These are phyloP conservation scores for Pheosia gnoma DNA, from an alignment of 2,888 invertebrate species.

Conservation along the genomic window DNA sequence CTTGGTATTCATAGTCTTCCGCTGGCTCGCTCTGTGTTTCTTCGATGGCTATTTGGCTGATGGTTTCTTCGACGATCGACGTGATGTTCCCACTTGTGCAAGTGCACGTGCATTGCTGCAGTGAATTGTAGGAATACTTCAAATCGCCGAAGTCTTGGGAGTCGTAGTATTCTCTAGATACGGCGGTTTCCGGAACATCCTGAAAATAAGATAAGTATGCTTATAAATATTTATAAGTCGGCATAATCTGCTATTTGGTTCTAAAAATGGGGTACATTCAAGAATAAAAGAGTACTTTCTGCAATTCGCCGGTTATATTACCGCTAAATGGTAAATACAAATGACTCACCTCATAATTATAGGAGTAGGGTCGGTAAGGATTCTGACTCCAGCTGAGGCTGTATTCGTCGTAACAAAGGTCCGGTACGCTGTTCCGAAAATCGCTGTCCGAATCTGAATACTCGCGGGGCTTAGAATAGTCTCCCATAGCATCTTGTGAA, in stretches of 20 bases:
- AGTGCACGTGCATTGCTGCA: conserved; percentile 30
- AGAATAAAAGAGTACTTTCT: too few relatives aligned
- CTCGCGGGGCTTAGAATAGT: conserved; percentile 63
- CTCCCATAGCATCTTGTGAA: conserved; percentile 71
- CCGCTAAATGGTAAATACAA: conserved; percentile 1
- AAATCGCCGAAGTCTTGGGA: conserved; percentile 44
- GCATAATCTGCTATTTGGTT: neutral
- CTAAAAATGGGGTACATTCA: conserved; percentile 2
- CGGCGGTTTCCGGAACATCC: conserved; percentile 45
- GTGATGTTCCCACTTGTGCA: conserved; percentile 41
- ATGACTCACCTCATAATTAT: conserved; percentile 52
- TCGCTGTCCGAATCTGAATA: conserved; percentile 64
- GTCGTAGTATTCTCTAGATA: conserved; percentile 45
- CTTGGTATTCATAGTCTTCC: conserved; percentile 43
- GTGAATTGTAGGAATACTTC: conserved; percentile 27
- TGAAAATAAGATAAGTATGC: conserved; percentile 16
- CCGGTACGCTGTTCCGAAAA: conserved; percentile 47
- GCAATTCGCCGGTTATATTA: too few relatives aligned
- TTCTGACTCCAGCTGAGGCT: conserved; percentile 56
- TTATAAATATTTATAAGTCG: too few relatives aligned
- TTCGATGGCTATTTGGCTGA: conserved; percentile 65
- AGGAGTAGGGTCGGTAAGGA: conserved; percentile 47
- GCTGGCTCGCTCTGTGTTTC: conserved; percentile 50
- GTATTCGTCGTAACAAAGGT: conserved; percentile 59
- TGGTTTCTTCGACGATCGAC: conserved; percentile 66